These are phyloP conservation scores for Epizoanthus scotinus DNA, from an alignment of 92 coral and sea anemone species.

Conservation along the genomic window DNA sequence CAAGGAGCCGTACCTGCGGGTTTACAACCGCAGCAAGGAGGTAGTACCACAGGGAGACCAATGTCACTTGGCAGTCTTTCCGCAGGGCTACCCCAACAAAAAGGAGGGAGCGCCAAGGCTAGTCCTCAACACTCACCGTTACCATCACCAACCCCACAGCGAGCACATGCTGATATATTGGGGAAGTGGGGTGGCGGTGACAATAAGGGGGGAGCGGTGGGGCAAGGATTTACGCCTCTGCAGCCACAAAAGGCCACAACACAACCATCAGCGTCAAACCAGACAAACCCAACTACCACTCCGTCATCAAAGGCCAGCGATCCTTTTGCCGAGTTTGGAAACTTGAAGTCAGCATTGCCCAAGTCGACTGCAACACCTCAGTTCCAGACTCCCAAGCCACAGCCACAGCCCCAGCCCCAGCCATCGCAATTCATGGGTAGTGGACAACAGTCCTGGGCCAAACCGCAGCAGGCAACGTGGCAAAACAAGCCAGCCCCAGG, in stretches of 20 bases:
- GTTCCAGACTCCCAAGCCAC: conserved; percentile 52
- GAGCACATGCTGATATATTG: conserved; percentile 57
- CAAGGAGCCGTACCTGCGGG: background rate
- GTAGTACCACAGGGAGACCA: conserved; percentile 37
- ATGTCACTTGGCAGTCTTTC: conserved; percentile 31
- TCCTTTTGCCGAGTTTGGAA: conserved; percentile 96
- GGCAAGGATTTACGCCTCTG: conserved; percentile 53
- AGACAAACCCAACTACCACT: conserved; percentile 32
- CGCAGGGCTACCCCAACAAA: conserved; percentile 20
- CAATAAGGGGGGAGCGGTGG: conserved; percentile 3
- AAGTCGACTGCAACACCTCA: conserved; percentile 55
- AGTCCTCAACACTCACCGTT: conserved; percentile 39
- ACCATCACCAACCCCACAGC: conserved; percentile 34
- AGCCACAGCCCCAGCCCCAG: conserved; percentile 54
- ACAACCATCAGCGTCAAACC: conserved; percentile 45
- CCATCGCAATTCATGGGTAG: conserved; percentile 44
- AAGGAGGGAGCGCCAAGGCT: background rate
- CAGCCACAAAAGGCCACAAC: conserved; percentile 56
- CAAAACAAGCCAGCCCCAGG: conserved; percentile 49
- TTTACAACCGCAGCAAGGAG: conserved; percentile 9
- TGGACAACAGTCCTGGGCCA: conserved; percentile 60
- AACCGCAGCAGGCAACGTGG: conserved; percentile 69
- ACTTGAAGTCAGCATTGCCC: conserved; percentile 58
- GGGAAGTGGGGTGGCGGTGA: conserved; percentile 74
- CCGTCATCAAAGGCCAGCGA: conserved; percentile 50